A percentile compares a stretch with the other conserved stretches of the same genome.
Evolutionary conservation across 2,113 vertebrate species (phyloP).

Genomic region (Oncorhynchus keta): DNA sequence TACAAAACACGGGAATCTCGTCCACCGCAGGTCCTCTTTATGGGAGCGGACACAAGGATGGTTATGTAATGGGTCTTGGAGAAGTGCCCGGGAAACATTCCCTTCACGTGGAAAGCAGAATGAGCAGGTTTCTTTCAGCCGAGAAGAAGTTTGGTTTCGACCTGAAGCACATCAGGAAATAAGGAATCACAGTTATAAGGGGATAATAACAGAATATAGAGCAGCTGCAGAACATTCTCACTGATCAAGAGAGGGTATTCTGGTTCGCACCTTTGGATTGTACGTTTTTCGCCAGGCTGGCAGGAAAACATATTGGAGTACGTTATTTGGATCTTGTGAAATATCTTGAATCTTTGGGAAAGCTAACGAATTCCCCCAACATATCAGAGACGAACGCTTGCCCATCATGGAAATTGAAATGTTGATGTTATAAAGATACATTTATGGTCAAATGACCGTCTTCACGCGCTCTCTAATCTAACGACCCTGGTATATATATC

Average conservation of each 20-base stretch:
- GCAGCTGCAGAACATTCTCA: constrained; percentile 13
- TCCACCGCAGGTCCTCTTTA: constrained; percentile 26
- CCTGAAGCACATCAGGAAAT: constrained; percentile 39
- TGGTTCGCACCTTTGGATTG: constrained; percentile 44
- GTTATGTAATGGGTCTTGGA: constrained; percentile 76
- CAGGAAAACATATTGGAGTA: constrained; percentile 44
- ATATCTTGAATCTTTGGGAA: constrained; percentile 17
- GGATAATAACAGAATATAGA: constrained; percentile 34
- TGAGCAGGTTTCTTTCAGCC: constrained; percentile 41
- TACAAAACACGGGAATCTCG: constrained; percentile 5
- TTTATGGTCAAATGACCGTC: constrained; percentile 53
- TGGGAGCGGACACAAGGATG: constrained; percentile 16
- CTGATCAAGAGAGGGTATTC: constrained; percentile 17
- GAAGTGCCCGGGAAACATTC: constrained; percentile 51
- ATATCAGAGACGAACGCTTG: constrained; percentile 1
- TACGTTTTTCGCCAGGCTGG: constrained; percentile 49
- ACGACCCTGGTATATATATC: constrained; percentile 55
- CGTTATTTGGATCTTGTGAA: constrained; percentile 34
- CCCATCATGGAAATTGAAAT: constrained; percentile 70
- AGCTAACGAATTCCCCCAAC: background rate
- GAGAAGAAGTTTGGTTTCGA: constrained; percentile 45
- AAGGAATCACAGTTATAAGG: constrained; percentile 31
- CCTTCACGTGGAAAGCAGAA: constrained; percentile 50
- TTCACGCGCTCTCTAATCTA: constrained; percentile 53
- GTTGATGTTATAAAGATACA: constrained; percentile 50